Conservation (phyloP, 2,888 invertebrate genomes). For the Stictocephala bisonia region DNA sequence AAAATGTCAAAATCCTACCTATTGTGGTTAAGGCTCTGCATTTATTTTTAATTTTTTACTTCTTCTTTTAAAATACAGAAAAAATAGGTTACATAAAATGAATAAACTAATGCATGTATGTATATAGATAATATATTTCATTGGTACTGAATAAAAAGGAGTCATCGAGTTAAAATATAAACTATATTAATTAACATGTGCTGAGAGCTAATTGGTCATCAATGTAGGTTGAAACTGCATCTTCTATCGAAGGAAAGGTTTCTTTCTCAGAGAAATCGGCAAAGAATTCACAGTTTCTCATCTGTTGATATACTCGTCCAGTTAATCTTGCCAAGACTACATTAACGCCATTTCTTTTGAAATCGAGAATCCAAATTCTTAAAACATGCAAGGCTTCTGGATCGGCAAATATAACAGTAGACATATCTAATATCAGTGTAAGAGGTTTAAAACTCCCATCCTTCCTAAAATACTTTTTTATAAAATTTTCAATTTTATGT, state of each 20-base stretch:
- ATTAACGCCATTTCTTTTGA: background rate
- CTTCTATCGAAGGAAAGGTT: background rate
- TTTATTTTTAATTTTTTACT: too few relatives aligned
- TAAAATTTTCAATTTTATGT: conserved; percentile 2
- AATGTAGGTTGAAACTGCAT: too few relatives aligned
- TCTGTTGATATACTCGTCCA: conserved; percentile 7
- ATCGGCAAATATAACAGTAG: conserved; percentile 8
- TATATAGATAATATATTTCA: too few relatives aligned
- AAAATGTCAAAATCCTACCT: too few relatives aligned
- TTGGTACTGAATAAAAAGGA: too few relatives aligned
- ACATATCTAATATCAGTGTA: background rate
- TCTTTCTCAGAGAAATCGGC: background rate
- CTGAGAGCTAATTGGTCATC: too few relatives aligned
- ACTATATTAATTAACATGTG: too few relatives aligned
- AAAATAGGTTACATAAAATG: too few relatives aligned
- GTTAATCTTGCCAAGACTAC: background rate
- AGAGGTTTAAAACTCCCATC: background rate
- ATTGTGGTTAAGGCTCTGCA: too few relatives aligned
- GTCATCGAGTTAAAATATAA: too few relatives aligned
- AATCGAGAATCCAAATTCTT: background rate
- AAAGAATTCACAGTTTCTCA: conserved; percentile 1
- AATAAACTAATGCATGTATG: too few relatives aligned
- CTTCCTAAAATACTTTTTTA: background rate
- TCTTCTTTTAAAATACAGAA: too few relatives aligned
- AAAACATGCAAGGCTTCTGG: background rate